Percentiles rank a stretch among this genome's conserved stretches.
These are phyloP conservation scores for Epinephelus moara DNA, from an alignment of 2,113 vertebrate species.

Conservation along the genomic window DNA sequence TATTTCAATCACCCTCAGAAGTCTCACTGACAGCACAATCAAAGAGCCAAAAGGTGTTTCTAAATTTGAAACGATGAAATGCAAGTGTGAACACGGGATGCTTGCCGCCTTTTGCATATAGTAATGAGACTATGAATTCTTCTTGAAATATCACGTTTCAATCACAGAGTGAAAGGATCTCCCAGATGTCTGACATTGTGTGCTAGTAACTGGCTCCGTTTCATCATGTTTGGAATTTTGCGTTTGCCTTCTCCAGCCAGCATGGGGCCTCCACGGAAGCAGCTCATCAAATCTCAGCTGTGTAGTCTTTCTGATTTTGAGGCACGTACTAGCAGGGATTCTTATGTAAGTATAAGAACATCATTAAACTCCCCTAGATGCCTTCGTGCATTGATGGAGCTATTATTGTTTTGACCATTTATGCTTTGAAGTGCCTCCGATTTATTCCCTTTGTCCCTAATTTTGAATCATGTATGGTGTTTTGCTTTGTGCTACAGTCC, in stretches of 20 bases:
- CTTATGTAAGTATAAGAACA: constrained; percentile 26
- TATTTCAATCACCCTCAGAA: not conserved
- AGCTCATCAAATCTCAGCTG: constrained; percentile 21
- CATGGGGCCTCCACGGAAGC: constrained; percentile 10
- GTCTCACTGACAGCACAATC: not conserved
- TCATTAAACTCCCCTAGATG: constrained; percentile 36
- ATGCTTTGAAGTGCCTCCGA: constrained; percentile 43
- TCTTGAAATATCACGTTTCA: not conserved
- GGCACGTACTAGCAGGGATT: constrained; percentile 2
- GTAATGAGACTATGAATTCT: not conserved
- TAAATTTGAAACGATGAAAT: not conserved
- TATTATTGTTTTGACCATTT: constrained; percentile 21
- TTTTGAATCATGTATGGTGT: constrained; percentile 11
- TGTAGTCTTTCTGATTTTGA: constrained; percentile 18
- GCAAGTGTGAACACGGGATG: not conserved
- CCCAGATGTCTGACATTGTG: constrained; percentile 19
- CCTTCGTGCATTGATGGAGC: constrained; percentile 36
- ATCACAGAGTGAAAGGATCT: constrained; percentile 21
- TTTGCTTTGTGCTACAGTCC: constrained; percentile 31
- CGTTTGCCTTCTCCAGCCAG: constrained; percentile 41
- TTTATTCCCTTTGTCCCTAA: constrained; percentile 28
- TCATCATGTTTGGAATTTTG: constrained; percentile 52
- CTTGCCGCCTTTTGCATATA: not conserved
- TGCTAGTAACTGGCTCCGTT: constrained; percentile 29
- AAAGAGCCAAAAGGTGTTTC: not conserved